Percentiles rank a stretch among this genome's conserved stretches.
These are phyloP conservation scores for Muntiacus muntjak DNA, from an alignment of 2,113 vertebrate species.

Conservation along the genomic window DNA sequence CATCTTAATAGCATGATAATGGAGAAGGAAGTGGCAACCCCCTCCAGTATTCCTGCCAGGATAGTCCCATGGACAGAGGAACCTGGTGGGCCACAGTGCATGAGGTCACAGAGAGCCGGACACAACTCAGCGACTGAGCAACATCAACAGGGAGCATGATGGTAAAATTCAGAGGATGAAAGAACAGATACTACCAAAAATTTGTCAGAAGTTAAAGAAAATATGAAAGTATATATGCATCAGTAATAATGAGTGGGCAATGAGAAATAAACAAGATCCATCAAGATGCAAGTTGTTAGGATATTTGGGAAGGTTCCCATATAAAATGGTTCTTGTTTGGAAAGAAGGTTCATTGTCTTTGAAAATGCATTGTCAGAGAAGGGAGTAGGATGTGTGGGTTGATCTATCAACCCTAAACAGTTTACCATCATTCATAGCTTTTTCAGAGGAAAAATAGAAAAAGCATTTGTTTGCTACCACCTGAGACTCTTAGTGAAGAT, in stretches of 20 bases:
- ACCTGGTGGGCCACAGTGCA: background rate
- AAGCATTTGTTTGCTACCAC: background rate
- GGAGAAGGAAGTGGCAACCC: background rate
- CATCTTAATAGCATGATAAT: background rate
- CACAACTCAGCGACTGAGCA: background rate
- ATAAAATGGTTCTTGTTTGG: background rate
- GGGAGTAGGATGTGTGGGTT: no score
- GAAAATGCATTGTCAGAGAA: background rate
- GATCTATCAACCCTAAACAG: background rate
- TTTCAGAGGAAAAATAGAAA: background rate
- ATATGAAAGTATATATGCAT: background rate
- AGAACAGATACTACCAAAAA: background rate
- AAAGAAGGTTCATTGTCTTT: background rate
- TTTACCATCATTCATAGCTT: background rate
- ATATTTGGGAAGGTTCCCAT: background rate
- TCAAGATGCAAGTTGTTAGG: background rate
- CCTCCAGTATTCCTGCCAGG: background rate
- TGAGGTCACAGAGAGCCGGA: background rate
- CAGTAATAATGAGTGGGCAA: background rate
- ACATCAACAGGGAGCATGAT: background rate
- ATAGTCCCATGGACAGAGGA: background rate
- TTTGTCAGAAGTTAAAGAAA: background rate
- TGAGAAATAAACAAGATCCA: background rate
- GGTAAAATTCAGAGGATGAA: background rate
- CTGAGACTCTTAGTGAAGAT: background rate